Base-by-base conservation (phyloP, 2,888 invertebrate genomes). In the Caenorhabditis imperialis region DNA sequence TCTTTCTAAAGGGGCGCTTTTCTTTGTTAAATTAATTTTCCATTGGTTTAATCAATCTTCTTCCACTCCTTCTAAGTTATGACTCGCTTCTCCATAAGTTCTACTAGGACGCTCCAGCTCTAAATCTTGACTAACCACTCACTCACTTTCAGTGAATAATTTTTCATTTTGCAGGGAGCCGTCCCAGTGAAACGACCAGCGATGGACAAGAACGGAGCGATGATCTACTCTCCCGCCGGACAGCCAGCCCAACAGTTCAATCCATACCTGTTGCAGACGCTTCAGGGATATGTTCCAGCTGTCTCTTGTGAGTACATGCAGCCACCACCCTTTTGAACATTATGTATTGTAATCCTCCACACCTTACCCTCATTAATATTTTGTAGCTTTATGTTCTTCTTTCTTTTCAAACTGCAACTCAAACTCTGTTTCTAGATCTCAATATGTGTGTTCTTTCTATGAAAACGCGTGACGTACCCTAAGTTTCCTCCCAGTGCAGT, bases 231-330 rank as follows among this genome's bases (percentile, higher is more conserved):
- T 16, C 44, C 72, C 42, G 74, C 70, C 3, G 70, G 67, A n/a
- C 75, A 72, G n/a, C 69, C 62, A n/a, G 60, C 65, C n/a, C 78
- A 73, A 51, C 72, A 67, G 50, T 81, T 74, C 77, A 79, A 81
- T 30, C 81, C 81, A 27, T 83, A 81, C 50, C 61, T 80, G n/a
- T 65, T 81, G 35, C 81, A 75, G 18, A 67, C 70, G 1, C 77
- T 79, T 47, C 73, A 65, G 60, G 79, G 78, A 53, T 84, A 81
- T 48, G 79, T 82, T 23, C 84, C 84, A 18, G 72, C 84, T 35
- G 83, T 84, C 54, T 78, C 82, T 33, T 84, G 84, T 84, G 79
- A 83, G 84, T 84, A 74, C 67, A 73, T 69, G 55, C 70, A 70
- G 60, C 48, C 58, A 55, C 70, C 58, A 50, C 60, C 60, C 30